phyloP scores from a whole-genome alignment of 2,113 vertebrate genomes.

The Syngnathus floridae region DNA sequence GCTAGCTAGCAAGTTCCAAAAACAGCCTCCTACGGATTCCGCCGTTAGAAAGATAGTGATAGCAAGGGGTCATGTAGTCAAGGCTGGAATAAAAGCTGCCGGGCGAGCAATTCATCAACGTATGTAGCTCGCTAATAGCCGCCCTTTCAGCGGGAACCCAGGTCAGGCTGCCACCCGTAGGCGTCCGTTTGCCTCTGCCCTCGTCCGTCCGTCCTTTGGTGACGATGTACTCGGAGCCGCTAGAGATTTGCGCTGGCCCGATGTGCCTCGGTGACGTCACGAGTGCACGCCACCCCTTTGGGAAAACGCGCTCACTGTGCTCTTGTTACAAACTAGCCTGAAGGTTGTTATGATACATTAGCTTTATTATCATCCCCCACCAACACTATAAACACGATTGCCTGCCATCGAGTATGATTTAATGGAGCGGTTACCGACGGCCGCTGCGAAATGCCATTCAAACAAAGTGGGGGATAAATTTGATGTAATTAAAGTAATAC shows the following conservation, averaged over 20 bases:
- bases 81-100: neutral
- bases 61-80: neutral
- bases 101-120: neutral
- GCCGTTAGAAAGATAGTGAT: neutral
- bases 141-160: neutral
- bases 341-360: slow-evolving; percentile 34
- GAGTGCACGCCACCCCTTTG: slow-evolving; percentile 11
- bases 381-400: slow-evolving; percentile 30
- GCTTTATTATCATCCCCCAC: slow-evolving; percentile 19
- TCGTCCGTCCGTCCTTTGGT: neutral
- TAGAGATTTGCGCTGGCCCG: slow-evolving; percentile 23
- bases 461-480: slow-evolving; percentile 24
- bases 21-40: neutral
- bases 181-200: neutral
- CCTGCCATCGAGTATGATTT: slow-evolving; percentile 34
- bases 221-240: slow-evolving; percentile 14
- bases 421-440: slow-evolving; percentile 14
- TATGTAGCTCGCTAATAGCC: neutral
- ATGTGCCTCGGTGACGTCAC: slow-evolving; percentile 32
- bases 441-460: slow-evolving; percentile 8
- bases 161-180: slow-evolving; percentile 10
- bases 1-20: neutral
- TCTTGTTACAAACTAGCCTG: slow-evolving; percentile 49
- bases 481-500: slow-evolving; percentile 29
- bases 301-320: slow-evolving; percentile 32